Percentiles rank a stretch among this genome's conserved stretches.
Evolutionary conservation across 2,113 vertebrate genomes (phyloP).

Genomic region (Bambusicola thoracicus): DNA sequence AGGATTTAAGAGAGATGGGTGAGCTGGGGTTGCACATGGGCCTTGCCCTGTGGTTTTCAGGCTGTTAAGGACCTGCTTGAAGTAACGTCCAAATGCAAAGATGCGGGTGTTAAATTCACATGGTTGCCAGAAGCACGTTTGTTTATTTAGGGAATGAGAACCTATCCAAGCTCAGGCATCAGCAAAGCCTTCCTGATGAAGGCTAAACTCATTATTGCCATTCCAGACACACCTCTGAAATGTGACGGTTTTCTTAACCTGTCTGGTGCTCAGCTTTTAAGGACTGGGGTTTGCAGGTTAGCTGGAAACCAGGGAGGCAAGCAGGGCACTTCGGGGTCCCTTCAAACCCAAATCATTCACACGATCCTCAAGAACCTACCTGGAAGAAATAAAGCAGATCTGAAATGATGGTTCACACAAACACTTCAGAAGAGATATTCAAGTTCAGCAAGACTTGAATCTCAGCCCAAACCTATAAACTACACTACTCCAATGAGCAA

Average conservation of each 20-base stretch:
- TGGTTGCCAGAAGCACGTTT: background rate
- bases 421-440: background rate
- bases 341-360: background rate
- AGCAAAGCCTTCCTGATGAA: background rate
- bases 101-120: accelerated
- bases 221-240: background rate
- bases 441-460: background rate
- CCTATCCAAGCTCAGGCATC: background rate
- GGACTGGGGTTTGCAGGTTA: accelerated
- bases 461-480: background rate
- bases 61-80: accelerated
- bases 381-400: background rate
- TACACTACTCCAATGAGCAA: accelerated
- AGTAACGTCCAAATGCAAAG: background rate
- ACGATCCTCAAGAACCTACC: background rate
- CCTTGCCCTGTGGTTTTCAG: background rate
- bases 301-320: background rate
- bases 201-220: background rate
- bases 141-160: background rate
- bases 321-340: background rate
- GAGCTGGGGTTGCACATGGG: accelerated
- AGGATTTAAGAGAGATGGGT: background rate
- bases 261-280: background rate
- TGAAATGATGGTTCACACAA: background rate
- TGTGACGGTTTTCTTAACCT: background rate